A percentile compares a stretch with the other conserved stretches of the same genome.
These are phyloP conservation scores for Alaudala cheleensis DNA, from an alignment of 2,113 vertebrate species.

Conservation along the genomic window DNA sequence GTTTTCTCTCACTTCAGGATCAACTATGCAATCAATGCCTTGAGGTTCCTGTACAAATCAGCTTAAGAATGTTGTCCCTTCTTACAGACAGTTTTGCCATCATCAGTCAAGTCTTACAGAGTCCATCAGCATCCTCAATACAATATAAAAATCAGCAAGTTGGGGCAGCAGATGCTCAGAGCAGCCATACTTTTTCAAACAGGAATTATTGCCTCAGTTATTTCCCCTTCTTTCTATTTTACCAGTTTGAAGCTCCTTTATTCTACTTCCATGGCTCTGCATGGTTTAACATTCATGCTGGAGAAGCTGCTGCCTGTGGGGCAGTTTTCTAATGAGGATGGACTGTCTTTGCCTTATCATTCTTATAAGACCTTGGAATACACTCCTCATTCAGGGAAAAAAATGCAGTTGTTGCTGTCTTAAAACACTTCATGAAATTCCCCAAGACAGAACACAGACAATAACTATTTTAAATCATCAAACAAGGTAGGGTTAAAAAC, in stretches of 20 bases:
- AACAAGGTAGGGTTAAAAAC: not conserved
- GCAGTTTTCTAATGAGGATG: not conserved
- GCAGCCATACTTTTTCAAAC: not conserved
- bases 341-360: not conserved
- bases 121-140: not conserved
- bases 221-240: not conserved
- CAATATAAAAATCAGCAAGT: not conserved
- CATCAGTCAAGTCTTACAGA: accelerated
- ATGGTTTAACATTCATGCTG: not conserved
- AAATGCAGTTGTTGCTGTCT: not conserved
- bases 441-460: not conserved
- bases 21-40: not conserved
- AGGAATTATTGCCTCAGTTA: not conserved
- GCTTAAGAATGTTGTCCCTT: not conserved
- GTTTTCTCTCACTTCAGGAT: not conserved
- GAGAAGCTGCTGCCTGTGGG: not conserved
- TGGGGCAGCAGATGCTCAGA: not conserved
- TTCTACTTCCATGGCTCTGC: not conserved
- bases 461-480: not conserved
- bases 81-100: not conserved
- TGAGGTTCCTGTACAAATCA: not conserved
- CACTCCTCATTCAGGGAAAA: not conserved
- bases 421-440: not conserved
- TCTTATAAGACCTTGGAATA: not conserved
- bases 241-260: not conserved